A percentile compares a stretch with the other conserved stretches of the same genome.
Evolutionary conservation across 2,113 vertebrate species (phyloP).

Genomic region (Poeciliopsis prolifica): DNA sequence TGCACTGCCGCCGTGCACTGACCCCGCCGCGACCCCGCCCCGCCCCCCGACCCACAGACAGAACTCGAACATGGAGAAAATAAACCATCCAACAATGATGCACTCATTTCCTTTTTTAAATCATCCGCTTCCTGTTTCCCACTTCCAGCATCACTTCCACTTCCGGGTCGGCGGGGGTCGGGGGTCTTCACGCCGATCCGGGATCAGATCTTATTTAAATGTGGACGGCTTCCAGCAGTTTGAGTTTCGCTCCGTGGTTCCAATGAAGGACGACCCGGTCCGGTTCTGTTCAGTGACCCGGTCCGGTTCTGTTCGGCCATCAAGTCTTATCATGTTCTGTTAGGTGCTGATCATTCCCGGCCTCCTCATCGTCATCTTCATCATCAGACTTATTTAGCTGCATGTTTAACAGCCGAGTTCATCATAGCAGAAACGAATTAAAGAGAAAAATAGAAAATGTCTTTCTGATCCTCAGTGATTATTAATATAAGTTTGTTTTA

Average conservation of each 20-base stretch:
- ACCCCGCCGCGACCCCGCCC: neutral
- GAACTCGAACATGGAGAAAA: slow-evolving; percentile 64
- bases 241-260: slow-evolving; percentile 32
- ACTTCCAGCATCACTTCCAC: neutral
- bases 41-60: slow-evolving; percentile 36
- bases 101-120: slow-evolving; percentile 48
- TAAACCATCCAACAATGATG: slow-evolving; percentile 37
- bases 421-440: slow-evolving; percentile 72
- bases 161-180: slow-evolving; percentile 16
- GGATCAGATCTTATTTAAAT: slow-evolving; percentile 37
- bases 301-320: neutral
- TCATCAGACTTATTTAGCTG: slow-evolving; percentile 79
- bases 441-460: slow-evolving; percentile 75
- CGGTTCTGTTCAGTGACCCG: slow-evolving; percentile 8
- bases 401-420: slow-evolving; percentile 80
- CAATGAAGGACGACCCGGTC: slow-evolving; percentile 20
- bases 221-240: slow-evolving; percentile 40
- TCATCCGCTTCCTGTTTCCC: slow-evolving; percentile 33
- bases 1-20: slow-evolving; percentile 45
- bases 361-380: slow-evolving; percentile 59
- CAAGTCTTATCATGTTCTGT: neutral
- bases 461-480: slow-evolving; percentile 83
- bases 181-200: slow-evolving; percentile 24
- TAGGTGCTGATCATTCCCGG: neutral
- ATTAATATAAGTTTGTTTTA: slow-evolving; percentile 85